These are phyloP conservation scores for Zelleria hepariella DNA, from an alignment of 2,888 invertebrate genomes.

Conservation along the genomic window DNA sequence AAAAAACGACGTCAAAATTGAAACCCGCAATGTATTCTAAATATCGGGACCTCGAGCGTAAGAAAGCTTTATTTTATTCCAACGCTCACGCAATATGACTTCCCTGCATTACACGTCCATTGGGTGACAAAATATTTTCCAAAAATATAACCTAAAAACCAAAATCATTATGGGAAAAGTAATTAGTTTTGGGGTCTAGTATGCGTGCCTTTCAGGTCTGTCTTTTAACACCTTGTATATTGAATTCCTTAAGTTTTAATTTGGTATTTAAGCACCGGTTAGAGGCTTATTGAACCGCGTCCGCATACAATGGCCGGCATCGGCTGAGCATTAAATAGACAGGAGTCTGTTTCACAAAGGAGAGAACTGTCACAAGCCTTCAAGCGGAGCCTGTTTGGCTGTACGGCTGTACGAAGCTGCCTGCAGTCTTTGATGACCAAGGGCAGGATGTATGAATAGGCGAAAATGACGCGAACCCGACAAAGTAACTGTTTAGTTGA, in stretches of 20 bases:
- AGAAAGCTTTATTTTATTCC: too few species aligned
- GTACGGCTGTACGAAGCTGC: slow-evolving; percentile 25
- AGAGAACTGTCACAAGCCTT: slow-evolving; percentile 34
- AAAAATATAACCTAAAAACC: too few species aligned
- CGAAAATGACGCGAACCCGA: neutral
- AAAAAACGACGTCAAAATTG: too few species aligned
- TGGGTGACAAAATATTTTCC: too few species aligned
- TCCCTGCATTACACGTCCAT: too few species aligned
- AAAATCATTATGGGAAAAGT: too few species aligned
- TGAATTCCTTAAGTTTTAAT: neutral
- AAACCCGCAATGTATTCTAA: too few species aligned
- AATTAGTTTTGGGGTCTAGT: too few species aligned
- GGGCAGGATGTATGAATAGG: neutral
- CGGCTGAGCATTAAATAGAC: slow-evolving; percentile 34
- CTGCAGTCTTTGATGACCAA: neutral
- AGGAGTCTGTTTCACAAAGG: slow-evolving; percentile 36
- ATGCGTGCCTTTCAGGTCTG: too few species aligned
- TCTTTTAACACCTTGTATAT: too few species aligned
- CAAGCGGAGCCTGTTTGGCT: slow-evolving; percentile 24
- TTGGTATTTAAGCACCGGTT: neutral
- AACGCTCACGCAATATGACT: too few species aligned
- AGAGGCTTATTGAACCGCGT: slow-evolving; percentile 30
- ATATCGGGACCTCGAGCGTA: too few species aligned
- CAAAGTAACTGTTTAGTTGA: neutral
- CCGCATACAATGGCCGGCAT: slow-evolving; percentile 39